Base-by-base conservation (phyloP, 2,113 vertebrate genomes). In the Fregetta grallaria region DNA sequence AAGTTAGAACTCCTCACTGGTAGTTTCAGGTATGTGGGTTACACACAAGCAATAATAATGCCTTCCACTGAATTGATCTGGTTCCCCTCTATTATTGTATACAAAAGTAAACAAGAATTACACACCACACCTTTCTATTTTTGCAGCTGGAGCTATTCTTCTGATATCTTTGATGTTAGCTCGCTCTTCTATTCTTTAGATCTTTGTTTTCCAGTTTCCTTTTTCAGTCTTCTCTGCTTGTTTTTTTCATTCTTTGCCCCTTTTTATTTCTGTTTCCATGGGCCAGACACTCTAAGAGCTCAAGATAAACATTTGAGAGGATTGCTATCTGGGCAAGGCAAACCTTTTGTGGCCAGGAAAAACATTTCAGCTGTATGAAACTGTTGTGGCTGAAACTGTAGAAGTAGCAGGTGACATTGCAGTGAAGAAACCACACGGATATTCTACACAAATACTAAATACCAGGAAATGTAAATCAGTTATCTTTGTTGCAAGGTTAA, bases 241-340 rank as follows among this genome's bases (percentile, higher is more conserved):
- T 15, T 85, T 86, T 52, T 58, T 85, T 52, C 10, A 63, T 88
- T 80, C 84, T 67, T 77, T 66, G 8, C 19, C 30, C 15, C 29
- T 90, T 78, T 81, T 56, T 15, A 88, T 92, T 92, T 90, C 50
- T 77, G 19, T 92, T 92, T 95, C 52, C 66, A 62, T 87, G 76
- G 84, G 47, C 65, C 70, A 78, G 59, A 27, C 13, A 36, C 66
- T 87, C 44, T 45, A 84, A 84, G 61, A 94, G 70, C 68, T 82
- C 75, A 95, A 92, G 56, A 88, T 34, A 96, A 96, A 90, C 77
- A 74, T 73, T 81, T 94, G 74, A 94, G 68, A 17, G 44, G 32
- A 68, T 78, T 90, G 68, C 52, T 86, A 27, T 87, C 47, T 81
- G 93, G 71, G 76, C 86, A 91, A 90, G 84, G 68, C 73, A 86